phyloP scores from a whole-genome alignment of 2,888 invertebrate genomes.

The Amphipyra tragopoginis region DNA sequence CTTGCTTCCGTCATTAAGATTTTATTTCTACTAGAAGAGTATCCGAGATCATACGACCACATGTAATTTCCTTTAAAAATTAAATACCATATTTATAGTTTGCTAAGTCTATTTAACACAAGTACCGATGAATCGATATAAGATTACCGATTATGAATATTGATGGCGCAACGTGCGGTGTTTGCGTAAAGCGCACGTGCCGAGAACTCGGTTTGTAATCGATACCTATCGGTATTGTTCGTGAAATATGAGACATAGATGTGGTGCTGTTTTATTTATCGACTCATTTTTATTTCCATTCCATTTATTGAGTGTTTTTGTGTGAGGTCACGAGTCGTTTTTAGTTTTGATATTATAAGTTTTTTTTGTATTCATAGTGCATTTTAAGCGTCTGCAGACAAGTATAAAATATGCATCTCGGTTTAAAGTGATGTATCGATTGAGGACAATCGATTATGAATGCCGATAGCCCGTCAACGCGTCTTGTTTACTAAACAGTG shows the following conservation, averaged over 20 bases:
- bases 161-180: constrained; percentile 53
- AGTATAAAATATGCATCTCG: no score
- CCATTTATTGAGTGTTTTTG: background rate
- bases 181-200: constrained; percentile 55
- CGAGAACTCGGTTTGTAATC: constrained; percentile 37
- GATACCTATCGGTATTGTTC: constrained; percentile 43
- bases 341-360: no score
- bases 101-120: constrained; percentile 22
- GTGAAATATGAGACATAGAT: constrained; percentile 42
- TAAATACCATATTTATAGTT: constrained; percentile 1
- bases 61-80: background rate
- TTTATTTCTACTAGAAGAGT: no score
- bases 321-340: no score
- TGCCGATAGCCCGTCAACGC: background rate
- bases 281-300: background rate
- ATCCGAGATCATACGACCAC: background rate
- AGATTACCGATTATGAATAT: constrained; percentile 62
- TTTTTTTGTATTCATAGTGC: no score
- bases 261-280: constrained; percentile 21
- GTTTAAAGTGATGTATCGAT: constrained; percentile 19
- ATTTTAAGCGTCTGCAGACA: no score
- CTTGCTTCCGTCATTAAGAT: no score
- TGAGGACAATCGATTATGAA: constrained; percentile 8
- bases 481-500: constrained; percentile 23
- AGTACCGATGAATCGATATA: constrained; percentile 53